Base-by-base conservation (phyloP, 2,888 invertebrate species). In the Mamestra brassicae region DNA sequence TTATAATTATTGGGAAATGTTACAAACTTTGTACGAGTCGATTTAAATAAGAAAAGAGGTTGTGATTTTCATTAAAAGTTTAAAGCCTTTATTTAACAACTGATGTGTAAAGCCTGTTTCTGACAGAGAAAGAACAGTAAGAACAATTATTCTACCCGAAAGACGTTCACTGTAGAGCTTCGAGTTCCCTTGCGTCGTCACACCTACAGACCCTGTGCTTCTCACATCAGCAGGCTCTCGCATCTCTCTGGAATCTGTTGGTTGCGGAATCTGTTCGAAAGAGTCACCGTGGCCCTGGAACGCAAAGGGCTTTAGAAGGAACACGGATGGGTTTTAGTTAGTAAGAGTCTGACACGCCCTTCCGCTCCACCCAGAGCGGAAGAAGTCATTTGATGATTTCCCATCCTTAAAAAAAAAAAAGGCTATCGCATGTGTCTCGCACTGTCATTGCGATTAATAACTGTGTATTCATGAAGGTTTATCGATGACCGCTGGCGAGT, bases 1-100 rank as follows among this genome's bases (percentile, higher is more conserved):
- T 73, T 73, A 73, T 73, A 80, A 63, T 78, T 71, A 70, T 71
- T 78, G 60, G 63, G n/a, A 66, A 71, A 45, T 47, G 58, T 78
- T 83, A 0, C 17, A 17, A 81, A 81, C 68, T 80, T 62, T 73
- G 38, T 10, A 47, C 15, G 10, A 17, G 4, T 52, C 15, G 52
- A 34, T 52, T 65, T 36, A n/a, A 58, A 67, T 45, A 62, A 62
- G 13, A 62, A n/a, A 38, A 38, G 17, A 26, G n/a, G 26, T 45
- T n/a, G 26, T 42, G 42, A n/a, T 60, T 60, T 38, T n/a, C 52
- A 52, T 52, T 17, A 52, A 17, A 17, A 34, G 2, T 34, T 34
- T 57, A 34, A 57, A 13, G 3, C 26, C 11, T 57, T 34, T 5
- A 34, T 5, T 34, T 54, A 3, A 54, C n/a, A 17, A 54, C n/a